A percentile compares a stretch with the other conserved stretches of the same genome.
Conservation (phyloP, 1,140 invertebrate species). For the Asobara japonica region DNA sequence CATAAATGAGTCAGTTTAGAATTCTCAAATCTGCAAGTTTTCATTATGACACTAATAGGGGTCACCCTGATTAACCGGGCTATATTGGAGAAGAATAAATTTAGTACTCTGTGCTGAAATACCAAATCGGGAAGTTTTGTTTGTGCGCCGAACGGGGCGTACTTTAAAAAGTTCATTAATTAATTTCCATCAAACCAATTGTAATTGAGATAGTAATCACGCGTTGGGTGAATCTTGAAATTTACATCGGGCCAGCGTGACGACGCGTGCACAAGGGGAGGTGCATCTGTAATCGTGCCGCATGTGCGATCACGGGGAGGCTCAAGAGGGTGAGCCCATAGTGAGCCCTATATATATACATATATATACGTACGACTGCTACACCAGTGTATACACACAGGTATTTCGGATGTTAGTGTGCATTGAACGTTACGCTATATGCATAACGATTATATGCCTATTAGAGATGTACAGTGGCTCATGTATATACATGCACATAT, state of each 20-base stretch:
- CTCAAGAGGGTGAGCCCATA: constrained; percentile 5
- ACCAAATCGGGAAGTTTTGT: no score
- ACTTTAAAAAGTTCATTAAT: neutral
- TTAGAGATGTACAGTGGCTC: constrained; percentile 58
- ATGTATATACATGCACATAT: constrained; percentile 43
- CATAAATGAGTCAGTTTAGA: no score
- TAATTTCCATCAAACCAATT: neutral
- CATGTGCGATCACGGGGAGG: constrained; percentile 41
- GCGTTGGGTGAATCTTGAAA: constrained; percentile 32
- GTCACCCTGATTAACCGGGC: no score
- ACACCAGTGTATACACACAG: constrained; percentile 31
- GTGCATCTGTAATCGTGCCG: constrained; percentile 50
- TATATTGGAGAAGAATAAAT: no score
- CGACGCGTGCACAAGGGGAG: constrained; percentile 38
- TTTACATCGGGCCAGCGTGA: constrained; percentile 41
- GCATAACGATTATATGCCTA: constrained; percentile 67
- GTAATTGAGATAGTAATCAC: constrained; percentile 10
- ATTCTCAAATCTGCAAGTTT: no score
- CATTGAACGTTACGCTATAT: constrained; percentile 46
- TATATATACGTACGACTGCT: constrained; percentile 29
- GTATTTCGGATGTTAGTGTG: constrained; percentile 22
- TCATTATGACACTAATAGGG: no score
- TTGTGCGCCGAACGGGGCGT: no score
- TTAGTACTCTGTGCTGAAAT: no score
- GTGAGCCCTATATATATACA: constrained; percentile 15